Base-by-base conservation (phyloP, 2,888 invertebrate genomes). In the Lasius fuliginosus region DNA sequence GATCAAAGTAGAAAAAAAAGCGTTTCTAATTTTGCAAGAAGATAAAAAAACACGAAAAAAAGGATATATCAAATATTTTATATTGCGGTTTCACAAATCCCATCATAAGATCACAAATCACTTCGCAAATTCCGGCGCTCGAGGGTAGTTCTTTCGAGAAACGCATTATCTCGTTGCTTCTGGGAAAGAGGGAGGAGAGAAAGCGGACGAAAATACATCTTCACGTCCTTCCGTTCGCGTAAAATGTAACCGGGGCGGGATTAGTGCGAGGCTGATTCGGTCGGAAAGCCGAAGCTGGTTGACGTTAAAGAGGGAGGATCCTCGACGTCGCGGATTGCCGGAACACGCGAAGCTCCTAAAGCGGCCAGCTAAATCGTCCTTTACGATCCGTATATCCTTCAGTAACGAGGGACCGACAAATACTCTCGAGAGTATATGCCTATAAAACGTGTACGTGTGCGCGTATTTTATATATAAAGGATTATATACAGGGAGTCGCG, bases 191-290 rank as follows among this genome's bases (percentile, higher is more conserved):
- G 6, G 18, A 12, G 75, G n/a, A 15, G 53, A 53, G 53, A 53
- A n/a, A n/a, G 18, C 53, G 49, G 49, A 49, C 9, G 27, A 46
- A 64, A 53, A 42, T 82, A 46, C 60, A 33, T 64, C 65, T 73
- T 9, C 23, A 9, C 18, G 18, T 36, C 53, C 42, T 33, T 64
- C 15, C 65, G 12, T 77, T 65, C 69, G 30, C 71, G 40, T 84
- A 83, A 88, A 86, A 83, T 69, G 86, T 15, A 65, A 36, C 27
- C 27, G 49, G 49, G 49, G 18, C 36, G 11, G 58, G 86, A 88
- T 88, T 81, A 81, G 77, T 53, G 27, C 3, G 6, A 64, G 49
- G 27, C 84, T 82, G 87, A 87, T 87, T 81, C 79, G 74, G 49
- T 33, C 73, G 40, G 36, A 68, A 74, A 56, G 27, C 12, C 30